Base-by-base conservation (phyloP, 2,113 vertebrate genomes). In the Apus apus region DNA sequence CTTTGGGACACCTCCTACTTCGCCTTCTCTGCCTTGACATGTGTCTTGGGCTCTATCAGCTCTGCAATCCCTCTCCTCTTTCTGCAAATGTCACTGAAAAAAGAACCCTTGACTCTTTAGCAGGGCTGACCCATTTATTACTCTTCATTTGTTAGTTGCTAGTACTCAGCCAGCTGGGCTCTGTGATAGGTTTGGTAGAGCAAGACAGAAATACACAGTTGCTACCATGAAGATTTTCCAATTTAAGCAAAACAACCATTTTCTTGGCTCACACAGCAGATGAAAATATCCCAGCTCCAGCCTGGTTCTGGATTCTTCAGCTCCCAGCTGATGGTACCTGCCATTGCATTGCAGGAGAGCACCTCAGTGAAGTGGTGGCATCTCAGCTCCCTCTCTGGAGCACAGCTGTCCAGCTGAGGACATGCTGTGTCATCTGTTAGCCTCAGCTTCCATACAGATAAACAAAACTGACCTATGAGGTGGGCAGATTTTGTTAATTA, bases 1-100 rank as follows among this genome's bases (percentile, higher is more conserved):
- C 48, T 94, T 68, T 18, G 43, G 78, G 67, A 79, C 30, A 34
- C 1, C 71, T 85, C 91, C 54, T 74, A 29, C 79, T 72, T 93
- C 94, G 79, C 61, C 43, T 73, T 48, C 68, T 58, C 60, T 92
- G 89, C 65, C 86, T 58, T 46, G 66, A 76, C 64, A 19, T 73
- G 89, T 15, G 57, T 29, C 48, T 56, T 29, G 60, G 30, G 15
- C 58, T 60, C n/a, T 75, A 7, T 65, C 21, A 70, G 70, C 29
- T 1, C 22, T 38, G 57, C 79, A 87, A 80, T 83, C 61, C 27
- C 54, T 65, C 77, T 72, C 77, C 53, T 48, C 30, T 70, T 51
- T 70, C 46, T 82, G 66, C 32, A 70, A 62, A 57, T 43, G 19
- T 18, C 54, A 51, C 65, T n/a, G 40, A 65, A 87, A 78, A 68